phyloP scores from a whole-genome alignment of 2,113 vertebrate species.

The Galemys pyrenaicus region DNA sequence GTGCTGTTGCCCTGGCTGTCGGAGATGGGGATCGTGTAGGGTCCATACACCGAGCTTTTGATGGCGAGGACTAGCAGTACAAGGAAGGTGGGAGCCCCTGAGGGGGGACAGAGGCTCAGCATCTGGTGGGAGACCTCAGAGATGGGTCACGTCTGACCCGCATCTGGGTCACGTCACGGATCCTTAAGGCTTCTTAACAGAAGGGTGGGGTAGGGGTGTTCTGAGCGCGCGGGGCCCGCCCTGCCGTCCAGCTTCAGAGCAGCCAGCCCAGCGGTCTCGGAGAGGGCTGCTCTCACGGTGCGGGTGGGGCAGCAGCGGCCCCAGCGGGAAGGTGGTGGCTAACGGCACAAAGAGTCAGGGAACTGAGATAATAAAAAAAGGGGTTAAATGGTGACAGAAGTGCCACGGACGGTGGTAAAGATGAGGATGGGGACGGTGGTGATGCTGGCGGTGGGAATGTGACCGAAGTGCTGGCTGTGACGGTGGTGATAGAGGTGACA shows the following conservation, averaged over 20 bases:
- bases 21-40: accelerated
- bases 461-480: too few relatives aligned
- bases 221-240: background rate
- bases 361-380: background rate
- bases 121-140: background rate
- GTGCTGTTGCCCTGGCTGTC: background rate
- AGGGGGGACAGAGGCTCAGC: background rate
- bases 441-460: too few relatives aligned
- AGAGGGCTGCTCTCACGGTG: background rate
- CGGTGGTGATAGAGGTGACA: background rate
- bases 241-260: background rate
- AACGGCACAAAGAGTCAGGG: background rate
- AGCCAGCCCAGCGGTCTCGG: background rate
- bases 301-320: background rate
- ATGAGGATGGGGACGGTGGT: background rate
- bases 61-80: slow-evolving; percentile 55
- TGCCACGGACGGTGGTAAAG: background rate
- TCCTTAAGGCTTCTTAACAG: background rate
- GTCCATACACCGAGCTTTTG: slow-evolving; percentile 46
- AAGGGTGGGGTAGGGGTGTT: background rate
- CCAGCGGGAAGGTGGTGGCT: background rate
- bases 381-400: background rate
- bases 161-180: too few relatives aligned
- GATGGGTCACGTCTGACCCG: too few relatives aligned
- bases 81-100: slow-evolving; percentile 71